Evolutionary conservation across 2,888 invertebrate species (phyloP), one percentile per base, ranked within the genome.

Genomic region (Barypeithes pellucidus): DNA sequence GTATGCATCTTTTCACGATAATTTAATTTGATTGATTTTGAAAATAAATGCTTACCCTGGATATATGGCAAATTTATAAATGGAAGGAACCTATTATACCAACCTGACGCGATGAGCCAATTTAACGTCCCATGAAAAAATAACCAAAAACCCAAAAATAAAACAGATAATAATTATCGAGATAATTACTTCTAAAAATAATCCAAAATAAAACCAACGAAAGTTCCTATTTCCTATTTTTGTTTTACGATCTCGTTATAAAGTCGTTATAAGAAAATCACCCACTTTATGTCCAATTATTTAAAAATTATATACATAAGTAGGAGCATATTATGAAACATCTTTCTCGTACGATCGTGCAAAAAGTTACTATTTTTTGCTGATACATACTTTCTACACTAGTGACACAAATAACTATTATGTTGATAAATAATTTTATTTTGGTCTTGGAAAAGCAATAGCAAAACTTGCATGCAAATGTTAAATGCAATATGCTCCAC

Each of bases 121-220:
- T 57, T 29, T 16, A 57, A 57, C 9, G 11, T 14, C 11, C 33
- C 18, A 22, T 16, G 14, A 57, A 57, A 33, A 57, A 57, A 39
- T 18, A 57, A 33, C 33, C 39, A 33, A 57, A 57, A 57, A 9
- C 11, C 47, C 47, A 3, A 61, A 61, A 61, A 61, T 61, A 61
- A 61, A 61, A 61, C 22, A 22, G 20, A 41, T 24, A 61, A 61
- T 61, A 61, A 61, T 61, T 36, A 29, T 41, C 61, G 20, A 20
- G 61, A 61, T 61, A 61, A 61, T 61, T 61, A 61, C 43, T 41
- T 61, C 41, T 39, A 43, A 61, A 61, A 41, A 61, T 61, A 61
- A 41, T 22, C 16, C 22, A 61, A 22, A 61, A 61, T 61, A 61
- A 41, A 61, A 39, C 61, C 39, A 36, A 9, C 41, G 41, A 61